Conservation (phyloP, 64 coral and sea anemone genomes). For the Porites lutea region DNA sequence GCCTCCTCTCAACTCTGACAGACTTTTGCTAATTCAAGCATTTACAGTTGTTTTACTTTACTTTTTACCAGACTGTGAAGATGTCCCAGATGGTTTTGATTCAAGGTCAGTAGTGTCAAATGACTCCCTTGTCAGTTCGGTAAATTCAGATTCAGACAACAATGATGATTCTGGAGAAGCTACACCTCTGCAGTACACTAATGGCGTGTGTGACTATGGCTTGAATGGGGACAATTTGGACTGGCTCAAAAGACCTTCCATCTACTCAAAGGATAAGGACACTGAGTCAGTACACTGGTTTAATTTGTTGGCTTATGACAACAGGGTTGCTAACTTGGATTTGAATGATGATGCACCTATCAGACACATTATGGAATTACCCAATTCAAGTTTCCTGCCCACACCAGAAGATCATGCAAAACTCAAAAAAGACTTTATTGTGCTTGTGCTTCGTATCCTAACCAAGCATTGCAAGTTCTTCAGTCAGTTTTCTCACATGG, state of each 20-base stretch:
- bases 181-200: not conserved
- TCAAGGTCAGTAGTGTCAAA: constrained; percentile 2
- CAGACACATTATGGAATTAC: too few relatives aligned
- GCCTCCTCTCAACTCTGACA: too few relatives aligned
- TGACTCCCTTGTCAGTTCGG: constrained; percentile 11
- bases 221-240: constrained; percentile 36
- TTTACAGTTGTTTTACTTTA: not conserved
- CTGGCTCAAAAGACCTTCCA: constrained; percentile 37
- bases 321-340: not conserved
- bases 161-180: not conserved
- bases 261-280: constrained; percentile 20
- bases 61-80: not conserved
- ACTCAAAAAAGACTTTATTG: too few relatives aligned
- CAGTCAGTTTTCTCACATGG: not conserved
- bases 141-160: not conserved
- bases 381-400: too few relatives aligned
- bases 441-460: constrained; percentile 29
- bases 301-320: too few relatives aligned
- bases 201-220: constrained; percentile 19
- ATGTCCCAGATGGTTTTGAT: not conserved
- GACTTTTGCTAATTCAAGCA: too few relatives aligned
- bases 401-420: too few relatives aligned
- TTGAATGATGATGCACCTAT: too few relatives aligned
- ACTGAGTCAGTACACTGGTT: too few relatives aligned
- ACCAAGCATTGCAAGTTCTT: constrained; percentile 30